Evolutionary conservation across 2,113 vertebrate genomes (phyloP), one percentile per base, ranked within the genome.

Genomic region (Anhinga rufa): DNA sequence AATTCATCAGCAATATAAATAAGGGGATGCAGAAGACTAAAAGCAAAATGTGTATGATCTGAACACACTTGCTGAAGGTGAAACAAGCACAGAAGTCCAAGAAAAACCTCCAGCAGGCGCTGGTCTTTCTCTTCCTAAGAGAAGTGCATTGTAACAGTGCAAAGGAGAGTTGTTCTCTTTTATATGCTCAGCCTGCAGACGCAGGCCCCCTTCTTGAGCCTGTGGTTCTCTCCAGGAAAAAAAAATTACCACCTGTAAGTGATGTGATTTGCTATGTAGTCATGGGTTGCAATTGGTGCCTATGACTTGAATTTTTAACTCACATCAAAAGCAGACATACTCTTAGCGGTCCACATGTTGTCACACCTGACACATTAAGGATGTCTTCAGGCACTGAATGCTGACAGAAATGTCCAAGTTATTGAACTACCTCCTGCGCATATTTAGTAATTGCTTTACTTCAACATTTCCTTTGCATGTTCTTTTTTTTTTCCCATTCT

Each of bases 171-270:
- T 5, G 19, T 40, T 72, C 71, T 60, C 28, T 46, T 51, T 36
- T 17, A 21, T 0, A 0, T 3, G 24, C 28, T 86, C 49, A 15
- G 40, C 55, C n/a, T 1, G 2, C 32, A 65, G 36, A 42, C 38
- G 15, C 25, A 15, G 52, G 28, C 25, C 38, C 10, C 20, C 34
- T 66, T 31, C 42, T 28, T 5, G 7, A 75, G 57, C 44, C 70
- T 10, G 17, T 46, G 55, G 12, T 8, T 48, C 52, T 65, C 34
- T n/a, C 12, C 46, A 80, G 60, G 62, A 65, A 20, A 31, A 21
- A 4, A 12, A 8, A 62, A n/a, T 2, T 12, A 9, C 28, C 1
- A 0, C 10, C 55, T 60, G 7, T 22, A 17, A 49, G 58, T 17
- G 58, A 7, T 21, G 81, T 5, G n/a, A 17, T 86, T 24, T 86